Conservation (phyloP, 2,113 vertebrate genomes). For the Taxidea taxus region DNA sequence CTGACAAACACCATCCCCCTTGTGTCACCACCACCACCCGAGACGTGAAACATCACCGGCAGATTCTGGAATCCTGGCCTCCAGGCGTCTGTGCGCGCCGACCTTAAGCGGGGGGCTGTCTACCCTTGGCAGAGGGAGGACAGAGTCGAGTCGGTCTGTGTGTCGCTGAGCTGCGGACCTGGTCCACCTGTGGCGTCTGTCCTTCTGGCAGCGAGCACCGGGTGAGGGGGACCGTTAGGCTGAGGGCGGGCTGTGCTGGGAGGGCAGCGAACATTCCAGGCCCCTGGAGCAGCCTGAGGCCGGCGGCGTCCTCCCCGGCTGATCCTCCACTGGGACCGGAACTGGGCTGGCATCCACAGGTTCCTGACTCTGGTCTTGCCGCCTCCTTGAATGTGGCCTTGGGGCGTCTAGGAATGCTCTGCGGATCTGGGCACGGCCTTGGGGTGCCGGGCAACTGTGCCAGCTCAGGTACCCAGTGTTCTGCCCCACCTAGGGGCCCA, state of each 20-base stretch:
- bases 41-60: background rate
- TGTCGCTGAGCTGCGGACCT: background rate
- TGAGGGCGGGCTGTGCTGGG: background rate
- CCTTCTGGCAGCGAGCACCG: background rate
- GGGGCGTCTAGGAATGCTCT: background rate
- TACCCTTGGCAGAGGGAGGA: background rate
- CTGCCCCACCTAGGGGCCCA: rapidly evolving
- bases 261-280: background rate
- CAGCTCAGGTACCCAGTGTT: background rate
- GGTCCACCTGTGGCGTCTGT: background rate
- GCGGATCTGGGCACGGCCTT: background rate
- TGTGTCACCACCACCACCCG: background rate
- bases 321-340: rapidly evolving
- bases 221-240: background rate
- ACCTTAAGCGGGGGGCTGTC: background rate
- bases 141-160: rapidly evolving
- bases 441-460: background rate
- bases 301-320: rapidly evolving
- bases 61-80: background rate
- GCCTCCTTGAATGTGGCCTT: background rate
- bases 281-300: background rate
- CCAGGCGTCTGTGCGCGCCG: background rate
- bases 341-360: rapidly evolving
- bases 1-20: rapidly evolving
- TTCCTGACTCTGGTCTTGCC: background rate